Percentiles rank a stretch among this genome's conserved stretches.
Conservation (phyloP, 2,797 vertebrate species). For the Sciaenops ocellatus region DNA sequence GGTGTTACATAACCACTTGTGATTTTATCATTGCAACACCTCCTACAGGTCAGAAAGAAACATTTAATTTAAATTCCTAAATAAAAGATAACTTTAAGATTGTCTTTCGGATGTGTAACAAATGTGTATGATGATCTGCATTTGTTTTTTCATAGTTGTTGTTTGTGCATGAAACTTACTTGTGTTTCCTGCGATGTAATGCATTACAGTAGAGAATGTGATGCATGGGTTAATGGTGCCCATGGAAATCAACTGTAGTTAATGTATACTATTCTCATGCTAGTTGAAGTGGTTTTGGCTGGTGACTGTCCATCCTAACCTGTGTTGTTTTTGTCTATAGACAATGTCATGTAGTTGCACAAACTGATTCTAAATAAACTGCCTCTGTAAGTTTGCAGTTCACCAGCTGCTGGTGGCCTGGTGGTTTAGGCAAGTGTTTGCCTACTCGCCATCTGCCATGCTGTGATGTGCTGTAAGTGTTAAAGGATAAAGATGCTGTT, state of each 20-base stretch:
- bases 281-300: not conserved
- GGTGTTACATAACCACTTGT: constrained; percentile 61
- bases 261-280: not conserved
- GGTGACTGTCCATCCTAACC: not conserved
- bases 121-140: not conserved
- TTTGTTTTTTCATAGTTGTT: not conserved
- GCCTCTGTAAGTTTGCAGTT: not conserved
- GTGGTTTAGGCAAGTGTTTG: not conserved
- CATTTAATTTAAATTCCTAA: constrained; percentile 36
- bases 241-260: not conserved
- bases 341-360: not conserved
- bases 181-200: constrained; percentile 30
- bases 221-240: constrained; percentile 12
- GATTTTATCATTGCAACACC: constrained; percentile 36
- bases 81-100: constrained; percentile 8
- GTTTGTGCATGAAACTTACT: not conserved
- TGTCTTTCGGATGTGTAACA: constrained; percentile 12
- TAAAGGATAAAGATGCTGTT: not conserved
- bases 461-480: not conserved
- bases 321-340: not conserved
- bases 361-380: not conserved
- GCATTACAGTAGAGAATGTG: constrained; percentile 2
- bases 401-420: not conserved
- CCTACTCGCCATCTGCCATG: not conserved
- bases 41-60: constrained; percentile 30